Conservation (phyloP, 2,888 invertebrate genomes). For the Eubasilissa splendida region DNA sequence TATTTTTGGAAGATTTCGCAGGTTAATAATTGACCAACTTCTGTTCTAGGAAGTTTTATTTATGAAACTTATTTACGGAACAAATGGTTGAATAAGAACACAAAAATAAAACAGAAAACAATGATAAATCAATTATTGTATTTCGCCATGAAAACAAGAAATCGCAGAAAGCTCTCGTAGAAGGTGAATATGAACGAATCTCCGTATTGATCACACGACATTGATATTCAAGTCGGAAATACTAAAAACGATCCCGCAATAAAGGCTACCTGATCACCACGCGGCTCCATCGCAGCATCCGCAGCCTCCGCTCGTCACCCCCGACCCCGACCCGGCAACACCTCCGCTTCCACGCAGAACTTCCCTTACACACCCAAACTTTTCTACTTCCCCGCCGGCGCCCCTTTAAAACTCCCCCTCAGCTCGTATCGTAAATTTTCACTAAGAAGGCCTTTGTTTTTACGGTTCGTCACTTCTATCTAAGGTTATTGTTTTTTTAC, state of each 20-base stretch:
- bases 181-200: too few species aligned
- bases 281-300: neutral
- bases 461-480: constrained; percentile 58
- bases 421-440: constrained; percentile 56
- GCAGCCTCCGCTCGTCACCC: neutral
- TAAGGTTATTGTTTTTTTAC: constrained; percentile 58
- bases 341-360: constrained; percentile 24
- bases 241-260: constrained; percentile 24
- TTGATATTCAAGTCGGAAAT: constrained; percentile 19
- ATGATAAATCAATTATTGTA: too few species aligned
- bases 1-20: too few species aligned
- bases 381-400: constrained; percentile 27
- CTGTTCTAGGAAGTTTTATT: too few species aligned
- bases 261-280: constrained; percentile 26
- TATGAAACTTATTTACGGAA: too few species aligned
- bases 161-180: too few species aligned
- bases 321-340: constrained; percentile 6
- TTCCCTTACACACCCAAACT: constrained; percentile 43
- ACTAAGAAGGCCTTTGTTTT: constrained; percentile 57
- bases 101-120: too few species aligned
- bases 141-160: too few species aligned
- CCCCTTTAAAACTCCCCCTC: constrained; percentile 48
- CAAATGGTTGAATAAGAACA: too few species aligned
- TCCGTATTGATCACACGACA: neutral
- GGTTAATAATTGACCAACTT: too few species aligned